Base-by-base conservation (phyloP, 1,140 invertebrate species). In the Ostrea denselamellosa region DNA sequence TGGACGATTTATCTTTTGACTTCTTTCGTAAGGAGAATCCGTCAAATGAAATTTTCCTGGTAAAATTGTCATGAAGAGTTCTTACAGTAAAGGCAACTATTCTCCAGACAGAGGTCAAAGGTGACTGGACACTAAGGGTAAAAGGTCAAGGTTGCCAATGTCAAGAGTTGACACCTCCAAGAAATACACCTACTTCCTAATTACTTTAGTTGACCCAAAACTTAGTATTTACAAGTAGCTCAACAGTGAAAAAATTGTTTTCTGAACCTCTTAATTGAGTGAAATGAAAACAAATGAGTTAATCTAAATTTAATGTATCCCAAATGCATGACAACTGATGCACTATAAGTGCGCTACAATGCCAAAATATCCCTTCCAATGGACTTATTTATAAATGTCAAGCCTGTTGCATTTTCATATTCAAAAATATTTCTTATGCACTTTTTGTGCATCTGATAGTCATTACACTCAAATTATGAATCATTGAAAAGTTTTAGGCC, bases 1-100 rank as follows among this genome's bases (percentile, higher is more conserved):
- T 89, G 89, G 71, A 81, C 68, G 88, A 86, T 87, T 83, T 83
- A 44, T 65, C 84, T 58, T 65, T 85, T 19, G 14, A 17, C 85
- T 86, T 71, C 71, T 81, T 44, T 53, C 52, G 22, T 25, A 83
- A 54, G 51, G 82, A 83, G 53, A 83, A 83, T 53, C 82, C 82
- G 52, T 83, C 82, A 28, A 83, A 83, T 83, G 82, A 83, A 53
- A 83, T 83, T 83, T 83, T 83, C 82, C 82, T 83, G 82, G 28
- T 53, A 54, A 83, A 53, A 53, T 77, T 77, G 68, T 77, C 25
- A 77, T 77, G 68, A 77, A 77, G 68, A 77, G 22, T 77, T 77
- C 68, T 77, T 34, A 77, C 25, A 77, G 68, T 77, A 77, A 77
- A 77, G 68, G 68, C 68, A 14, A 77, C 25, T 14, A 77, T 77